These are phyloP conservation scores for Manduca sexta DNA, from an alignment of 1,140 invertebrate species.

Conservation along the genomic window DNA sequence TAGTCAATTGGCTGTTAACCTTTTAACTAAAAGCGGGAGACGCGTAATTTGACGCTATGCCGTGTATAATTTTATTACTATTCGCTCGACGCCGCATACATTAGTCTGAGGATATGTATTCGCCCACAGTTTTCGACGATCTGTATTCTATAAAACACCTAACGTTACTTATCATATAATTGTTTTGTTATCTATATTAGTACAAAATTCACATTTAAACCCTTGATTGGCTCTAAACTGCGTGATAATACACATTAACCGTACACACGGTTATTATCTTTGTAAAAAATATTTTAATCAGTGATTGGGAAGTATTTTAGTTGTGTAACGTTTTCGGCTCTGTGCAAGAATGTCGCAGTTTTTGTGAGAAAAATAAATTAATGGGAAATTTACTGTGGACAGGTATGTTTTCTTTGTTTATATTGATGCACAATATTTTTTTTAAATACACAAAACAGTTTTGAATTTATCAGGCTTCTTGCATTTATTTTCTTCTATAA, in stretches of 20 bases:
- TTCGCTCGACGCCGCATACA: conserved; percentile 53
- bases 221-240: conserved; percentile 63
- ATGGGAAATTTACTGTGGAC: background rate
- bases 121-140: conserved; percentile 37
- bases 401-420: conserved; percentile 4
- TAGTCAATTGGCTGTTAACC: conserved; percentile 73
- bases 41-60: conserved; percentile 70
- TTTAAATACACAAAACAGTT: no score
- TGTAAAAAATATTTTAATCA: conserved; percentile 29
- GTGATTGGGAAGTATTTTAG: conserved; percentile 17
- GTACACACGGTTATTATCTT: conserved; percentile 34
- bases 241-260: conserved; percentile 51
- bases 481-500: no score
- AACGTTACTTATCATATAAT: conserved; percentile 56
- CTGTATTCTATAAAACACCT: conserved; percentile 30
- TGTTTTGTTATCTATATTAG: conserved; percentile 64
- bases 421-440: no score
- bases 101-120: conserved; percentile 34
- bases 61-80: conserved; percentile 71
- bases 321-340: conserved; percentile 1
- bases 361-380: background rate
- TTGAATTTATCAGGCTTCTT: no score
- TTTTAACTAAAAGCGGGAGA: conserved; percentile 71
- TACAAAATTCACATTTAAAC: conserved; percentile 63
- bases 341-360: background rate